Conservation (phyloP, 2,888 invertebrate species). For the Margaritifera margaritifera region DNA sequence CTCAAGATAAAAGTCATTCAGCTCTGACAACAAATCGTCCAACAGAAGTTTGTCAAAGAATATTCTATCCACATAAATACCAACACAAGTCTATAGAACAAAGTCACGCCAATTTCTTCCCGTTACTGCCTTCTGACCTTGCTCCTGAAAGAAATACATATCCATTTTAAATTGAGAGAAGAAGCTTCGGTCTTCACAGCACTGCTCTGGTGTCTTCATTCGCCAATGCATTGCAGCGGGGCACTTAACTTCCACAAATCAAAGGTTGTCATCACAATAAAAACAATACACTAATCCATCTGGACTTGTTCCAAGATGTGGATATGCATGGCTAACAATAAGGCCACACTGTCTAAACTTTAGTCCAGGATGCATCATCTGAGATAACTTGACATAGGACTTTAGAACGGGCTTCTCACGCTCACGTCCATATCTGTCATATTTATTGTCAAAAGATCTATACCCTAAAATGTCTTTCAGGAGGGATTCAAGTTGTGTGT, state of each 20-base stretch:
- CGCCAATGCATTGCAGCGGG: neutral
- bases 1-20: no score
- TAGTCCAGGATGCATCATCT: no score
- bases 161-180: neutral
- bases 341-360: neutral
- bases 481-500: neutral
- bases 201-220: neutral
- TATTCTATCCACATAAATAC: no score
- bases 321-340: neutral
- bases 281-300: no score
- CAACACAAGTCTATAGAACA: constrained; percentile 1
- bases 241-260: neutral
- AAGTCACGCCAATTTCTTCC: constrained; percentile 2
- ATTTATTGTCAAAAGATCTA: no score
- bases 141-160: neutral
- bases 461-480: neutral
- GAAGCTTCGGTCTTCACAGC: neutral
- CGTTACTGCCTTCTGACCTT: constrained; percentile 3
- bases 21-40: no score
- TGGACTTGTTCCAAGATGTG: no score
- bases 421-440: no score
- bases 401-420: no score
- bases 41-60: no score
- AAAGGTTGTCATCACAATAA: no score
- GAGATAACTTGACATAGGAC: no score